Evolutionary conservation across 2,797 vertebrate species (phyloP).

Genomic region (Phalloptychus januarius): DNA sequence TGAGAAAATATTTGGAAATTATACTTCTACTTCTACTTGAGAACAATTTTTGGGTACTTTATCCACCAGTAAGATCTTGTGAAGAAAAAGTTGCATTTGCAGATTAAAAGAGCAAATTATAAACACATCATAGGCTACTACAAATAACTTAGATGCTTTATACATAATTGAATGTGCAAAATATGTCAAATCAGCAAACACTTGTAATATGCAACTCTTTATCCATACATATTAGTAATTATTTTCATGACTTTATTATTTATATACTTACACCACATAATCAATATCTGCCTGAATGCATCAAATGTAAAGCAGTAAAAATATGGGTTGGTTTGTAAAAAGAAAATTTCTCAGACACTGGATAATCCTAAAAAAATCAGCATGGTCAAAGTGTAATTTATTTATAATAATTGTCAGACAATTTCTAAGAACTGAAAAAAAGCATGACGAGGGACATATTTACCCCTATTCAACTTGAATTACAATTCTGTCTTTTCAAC

Average conservation of each 20-base stretch:
- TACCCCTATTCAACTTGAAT: constrained; percentile 9
- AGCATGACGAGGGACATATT: neutral
- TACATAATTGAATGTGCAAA: neutral
- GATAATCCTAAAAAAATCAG: neutral
- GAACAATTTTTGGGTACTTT: no score
- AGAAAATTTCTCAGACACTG: neutral
- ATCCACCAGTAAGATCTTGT: neutral
- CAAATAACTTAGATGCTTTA: neutral
- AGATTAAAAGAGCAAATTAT: neutral
- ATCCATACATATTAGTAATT: neutral
- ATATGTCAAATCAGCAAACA: neutral
- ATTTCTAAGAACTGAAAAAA: neutral
- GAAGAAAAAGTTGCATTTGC: neutral
- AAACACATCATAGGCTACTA: neutral
- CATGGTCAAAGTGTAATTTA: neutral
- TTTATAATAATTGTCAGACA: neutral
- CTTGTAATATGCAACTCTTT: neutral
- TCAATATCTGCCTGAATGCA: neutral
- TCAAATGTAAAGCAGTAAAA: neutral
- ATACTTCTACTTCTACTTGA: neutral
- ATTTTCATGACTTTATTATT: neutral
- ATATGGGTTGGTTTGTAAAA: neutral
- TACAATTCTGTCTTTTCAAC: constrained; percentile 8
- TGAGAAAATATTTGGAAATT: neutral
- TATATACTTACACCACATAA: neutral